Evolutionary conservation across 2,797 vertebrate species (phyloP).

Genomic region (Anguilla anguilla): DNA sequence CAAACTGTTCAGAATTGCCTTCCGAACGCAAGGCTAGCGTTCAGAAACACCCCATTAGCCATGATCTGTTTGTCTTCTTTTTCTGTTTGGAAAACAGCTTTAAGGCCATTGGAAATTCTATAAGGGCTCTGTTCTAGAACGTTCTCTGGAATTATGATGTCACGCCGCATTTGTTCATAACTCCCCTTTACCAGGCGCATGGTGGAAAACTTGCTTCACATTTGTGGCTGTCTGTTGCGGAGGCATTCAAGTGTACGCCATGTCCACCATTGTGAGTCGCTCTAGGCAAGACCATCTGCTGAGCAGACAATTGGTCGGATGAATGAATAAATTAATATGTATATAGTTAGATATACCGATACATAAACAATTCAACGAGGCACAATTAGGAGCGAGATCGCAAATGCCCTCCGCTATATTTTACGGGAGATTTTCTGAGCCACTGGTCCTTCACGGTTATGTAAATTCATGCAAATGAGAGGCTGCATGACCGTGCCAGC

Average conservation of each 20-base stretch:
- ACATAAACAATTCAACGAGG: constrained; percentile 33
- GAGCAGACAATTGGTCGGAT: constrained; percentile 46
- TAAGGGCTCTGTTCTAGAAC: not conserved
- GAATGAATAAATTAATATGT: constrained; percentile 51
- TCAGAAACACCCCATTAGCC: not conserved
- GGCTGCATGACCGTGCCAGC: constrained; percentile 24
- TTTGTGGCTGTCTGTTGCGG: not conserved
- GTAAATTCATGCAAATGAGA: constrained; percentile 47
- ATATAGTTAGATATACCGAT: constrained; percentile 35
- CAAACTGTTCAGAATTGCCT: not conserved
- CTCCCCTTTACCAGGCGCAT: not conserved
- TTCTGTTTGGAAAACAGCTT: not conserved
- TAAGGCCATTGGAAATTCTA: not conserved
- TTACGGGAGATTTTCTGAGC: constrained; percentile 23
- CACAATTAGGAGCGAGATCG: constrained; percentile 19
- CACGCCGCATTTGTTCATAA: not conserved
- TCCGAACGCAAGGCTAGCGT: not conserved
- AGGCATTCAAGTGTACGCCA: constrained; percentile 19
- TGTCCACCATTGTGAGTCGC: constrained; percentile 34
- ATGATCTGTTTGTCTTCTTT: not conserved
- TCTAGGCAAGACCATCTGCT: constrained; percentile 48
- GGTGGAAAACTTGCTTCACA: not conserved
- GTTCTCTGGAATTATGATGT: not conserved
- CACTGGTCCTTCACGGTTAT: constrained; percentile 32
- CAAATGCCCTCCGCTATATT: constrained; percentile 29